Conservation (phyloP, 2,888 invertebrate species). For the Drosophila fulvimacula region DNA sequence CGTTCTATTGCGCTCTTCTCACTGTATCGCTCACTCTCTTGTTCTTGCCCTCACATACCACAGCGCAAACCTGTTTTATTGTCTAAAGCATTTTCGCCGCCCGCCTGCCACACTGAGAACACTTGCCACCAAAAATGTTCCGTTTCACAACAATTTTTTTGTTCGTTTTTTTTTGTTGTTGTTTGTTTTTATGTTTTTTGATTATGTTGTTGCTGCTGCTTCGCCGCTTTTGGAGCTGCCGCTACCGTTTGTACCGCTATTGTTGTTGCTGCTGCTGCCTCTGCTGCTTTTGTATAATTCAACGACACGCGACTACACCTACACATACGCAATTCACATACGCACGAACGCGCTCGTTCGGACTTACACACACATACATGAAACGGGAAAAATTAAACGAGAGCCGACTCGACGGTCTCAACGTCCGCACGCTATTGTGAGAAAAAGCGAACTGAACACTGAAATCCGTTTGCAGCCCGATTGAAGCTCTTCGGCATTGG, state of each 20-base stretch:
- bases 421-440: constrained; percentile 55
- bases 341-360: constrained; percentile 31
- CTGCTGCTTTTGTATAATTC: constrained; percentile 40
- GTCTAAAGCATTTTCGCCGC: constrained; percentile 63
- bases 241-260: constrained; percentile 61
- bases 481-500: constrained; percentile 50
- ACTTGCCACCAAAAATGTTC: constrained; percentile 60
- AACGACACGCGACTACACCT: constrained; percentile 61
- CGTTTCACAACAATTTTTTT: constrained; percentile 44
- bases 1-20: constrained; percentile 6
- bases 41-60: constrained; percentile 33
- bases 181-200: constrained; percentile 31
- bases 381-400: constrained; percentile 45
- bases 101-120: constrained; percentile 60
- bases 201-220: constrained; percentile 30
- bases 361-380: constrained; percentile 29
- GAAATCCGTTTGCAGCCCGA: constrained; percentile 26
- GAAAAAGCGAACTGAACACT: constrained; percentile 59
- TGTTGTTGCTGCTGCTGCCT: constrained; percentile 41
- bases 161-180: constrained; percentile 20
- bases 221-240: constrained; percentile 45
- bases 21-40: constrained; percentile 17
- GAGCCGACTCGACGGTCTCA: constrained; percentile 30
- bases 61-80: constrained; percentile 69
- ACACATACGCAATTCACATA: constrained; percentile 36